Percentiles rank a stretch among this genome's conserved stretches.
Evolutionary conservation across 2,888 invertebrate genomes (phyloP).

Genomic region (Noctuana brunneofusca): DNA sequence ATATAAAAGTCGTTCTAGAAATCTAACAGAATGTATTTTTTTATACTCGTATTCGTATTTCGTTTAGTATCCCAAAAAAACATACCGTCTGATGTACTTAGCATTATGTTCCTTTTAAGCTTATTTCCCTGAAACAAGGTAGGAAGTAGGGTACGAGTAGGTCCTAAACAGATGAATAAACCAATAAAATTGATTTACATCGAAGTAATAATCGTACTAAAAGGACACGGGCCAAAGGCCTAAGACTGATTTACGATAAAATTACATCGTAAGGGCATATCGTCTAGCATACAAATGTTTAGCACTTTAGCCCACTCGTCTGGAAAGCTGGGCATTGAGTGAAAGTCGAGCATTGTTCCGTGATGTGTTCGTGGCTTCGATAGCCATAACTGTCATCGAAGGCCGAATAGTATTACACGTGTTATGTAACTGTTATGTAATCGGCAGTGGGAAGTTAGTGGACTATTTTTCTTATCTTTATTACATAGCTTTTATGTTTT

Average conservation of each 20-base stretch:
- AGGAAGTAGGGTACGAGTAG: constrained; percentile 20
- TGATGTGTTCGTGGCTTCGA: constrained; percentile 25
- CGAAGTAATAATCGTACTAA: constrained; percentile 32
- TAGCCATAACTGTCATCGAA: constrained; percentile 28
- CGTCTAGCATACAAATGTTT: constrained; percentile 25
- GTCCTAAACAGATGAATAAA: constrained; percentile 27
- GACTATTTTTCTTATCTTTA: constrained; percentile 1
- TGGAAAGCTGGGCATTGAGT: constrained; percentile 22
- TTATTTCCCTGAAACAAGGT: constrained; percentile 23
- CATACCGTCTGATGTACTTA: background rate
- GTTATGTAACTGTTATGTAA: constrained; percentile 25
- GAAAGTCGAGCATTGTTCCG: constrained; percentile 19
- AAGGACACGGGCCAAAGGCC: constrained; percentile 21
- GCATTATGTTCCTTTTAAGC: constrained; percentile 4
- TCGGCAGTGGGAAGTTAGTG: constrained; percentile 15
- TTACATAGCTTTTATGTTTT: background rate
- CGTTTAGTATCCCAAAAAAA: no score
- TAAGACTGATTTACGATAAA: constrained; percentile 33
- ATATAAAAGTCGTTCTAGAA: no score
- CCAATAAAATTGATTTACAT: constrained; percentile 34
- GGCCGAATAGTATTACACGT: constrained; percentile 23
- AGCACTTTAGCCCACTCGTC: constrained; percentile 35
- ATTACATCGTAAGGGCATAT: constrained; percentile 23
- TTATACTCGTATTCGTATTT: no score
- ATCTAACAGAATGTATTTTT: no score